These are phyloP conservation scores for Anser cygnoides DNA, from an alignment of 2,113 vertebrate genomes.

Conservation along the genomic window DNA sequence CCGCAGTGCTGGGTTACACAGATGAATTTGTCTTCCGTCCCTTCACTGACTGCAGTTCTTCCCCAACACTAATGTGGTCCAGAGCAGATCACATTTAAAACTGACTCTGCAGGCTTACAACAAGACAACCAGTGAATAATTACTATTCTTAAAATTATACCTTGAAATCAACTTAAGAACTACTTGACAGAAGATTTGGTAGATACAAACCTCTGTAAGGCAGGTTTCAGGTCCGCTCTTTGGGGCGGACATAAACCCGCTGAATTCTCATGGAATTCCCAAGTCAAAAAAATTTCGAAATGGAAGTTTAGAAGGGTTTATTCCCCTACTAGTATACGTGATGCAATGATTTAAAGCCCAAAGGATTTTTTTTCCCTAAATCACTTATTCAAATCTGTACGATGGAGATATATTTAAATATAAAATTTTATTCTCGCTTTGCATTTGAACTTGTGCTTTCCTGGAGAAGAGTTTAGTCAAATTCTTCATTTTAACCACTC, in stretches of 20 bases:
- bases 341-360: not conserved
- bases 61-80: not conserved
- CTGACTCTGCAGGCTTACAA: not conserved
- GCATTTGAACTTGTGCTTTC: conserved; percentile 16
- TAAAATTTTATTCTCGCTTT: conserved; percentile 28
- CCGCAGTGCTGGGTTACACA: not conserved
- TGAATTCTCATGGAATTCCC: not conserved
- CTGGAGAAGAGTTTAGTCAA: not conserved
- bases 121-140: not conserved
- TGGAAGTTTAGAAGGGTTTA: not conserved
- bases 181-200: not conserved
- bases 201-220: not conserved
- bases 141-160: not conserved
- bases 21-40: not conserved
- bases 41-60: not conserved
- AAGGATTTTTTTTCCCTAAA: not conserved
- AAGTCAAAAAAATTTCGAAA: not conserved
- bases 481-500: not conserved
- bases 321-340: not conserved
- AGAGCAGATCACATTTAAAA: not conserved
- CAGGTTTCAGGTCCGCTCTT: fast-evolving
- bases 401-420: conserved; percentile 36
- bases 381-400: conserved; percentile 15
- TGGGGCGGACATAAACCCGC: not conserved
- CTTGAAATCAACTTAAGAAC: not conserved